These are phyloP conservation scores for Erinaceus europaeus DNA, from an alignment of 2,113 vertebrate genomes.

Conservation along the genomic window DNA sequence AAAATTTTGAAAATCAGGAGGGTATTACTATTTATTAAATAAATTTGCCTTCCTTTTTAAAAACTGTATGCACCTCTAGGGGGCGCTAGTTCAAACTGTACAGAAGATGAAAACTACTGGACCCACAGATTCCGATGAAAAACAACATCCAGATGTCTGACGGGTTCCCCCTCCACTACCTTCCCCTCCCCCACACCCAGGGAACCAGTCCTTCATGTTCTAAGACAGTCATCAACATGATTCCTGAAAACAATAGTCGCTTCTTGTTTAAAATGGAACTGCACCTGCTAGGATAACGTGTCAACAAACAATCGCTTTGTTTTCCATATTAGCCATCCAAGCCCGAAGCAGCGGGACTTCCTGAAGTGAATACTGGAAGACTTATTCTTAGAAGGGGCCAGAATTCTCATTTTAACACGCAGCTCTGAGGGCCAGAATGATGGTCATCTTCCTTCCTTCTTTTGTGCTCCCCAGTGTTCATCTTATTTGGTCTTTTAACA, in stretches of 20 bases:
- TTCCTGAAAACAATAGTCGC: slow-evolving; percentile 83
- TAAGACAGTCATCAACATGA: slow-evolving; percentile 79
- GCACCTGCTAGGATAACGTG: slow-evolving; percentile 86
- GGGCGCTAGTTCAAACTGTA: slow-evolving; percentile 9
- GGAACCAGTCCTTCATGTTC: slow-evolving; percentile 73
- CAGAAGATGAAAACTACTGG: not conserved
- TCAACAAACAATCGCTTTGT: slow-evolving; percentile 84
- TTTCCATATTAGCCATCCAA: slow-evolving; percentile 78
- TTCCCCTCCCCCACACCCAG: not conserved
- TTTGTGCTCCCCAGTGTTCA: slow-evolving; percentile 79
- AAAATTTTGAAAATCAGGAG: too few relatives aligned
- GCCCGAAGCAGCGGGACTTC: slow-evolving; percentile 82
- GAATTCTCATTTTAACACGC: slow-evolving; percentile 76
- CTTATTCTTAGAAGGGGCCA: slow-evolving; percentile 86
- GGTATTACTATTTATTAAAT: too few relatives aligned
- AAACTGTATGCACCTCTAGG: slow-evolving; percentile 22
- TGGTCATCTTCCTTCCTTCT: slow-evolving; percentile 89
- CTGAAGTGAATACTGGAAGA: slow-evolving; percentile 81
- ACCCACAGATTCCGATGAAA: slow-evolving; percentile 57
- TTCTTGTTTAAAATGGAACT: slow-evolving; percentile 85
- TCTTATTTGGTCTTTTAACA: slow-evolving; percentile 85
- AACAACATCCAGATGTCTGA: slow-evolving; percentile 57
- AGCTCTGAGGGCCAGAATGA: slow-evolving; percentile 57
- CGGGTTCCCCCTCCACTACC: not conserved
- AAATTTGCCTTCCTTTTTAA: too few relatives aligned